These are phyloP conservation scores for Diarsia rubi DNA, from an alignment of 2,888 invertebrate genomes.

Conservation along the genomic window DNA sequence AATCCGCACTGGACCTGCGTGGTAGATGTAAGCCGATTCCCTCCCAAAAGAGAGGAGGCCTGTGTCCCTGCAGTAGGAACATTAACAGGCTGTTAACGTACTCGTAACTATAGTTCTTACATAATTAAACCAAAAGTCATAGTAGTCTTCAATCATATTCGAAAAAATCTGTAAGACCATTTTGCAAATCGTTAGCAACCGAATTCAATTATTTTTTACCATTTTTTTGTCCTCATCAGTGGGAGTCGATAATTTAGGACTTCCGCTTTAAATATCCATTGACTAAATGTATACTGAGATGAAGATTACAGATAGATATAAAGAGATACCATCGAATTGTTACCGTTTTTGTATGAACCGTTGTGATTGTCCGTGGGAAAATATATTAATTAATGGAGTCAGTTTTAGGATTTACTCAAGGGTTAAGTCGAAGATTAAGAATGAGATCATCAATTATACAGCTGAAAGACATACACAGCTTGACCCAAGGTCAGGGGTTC, in stretches of 20 bases:
- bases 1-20: too few relatives aligned
- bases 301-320: slow-evolving; percentile 6
- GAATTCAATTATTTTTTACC: slow-evolving; percentile 12
- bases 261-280: slow-evolving; percentile 33
- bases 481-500: not conserved
- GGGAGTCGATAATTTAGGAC: slow-evolving; percentile 32
- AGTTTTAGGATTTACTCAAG: slow-evolving; percentile 5
- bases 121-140: too few relatives aligned
- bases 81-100: too few relatives aligned
- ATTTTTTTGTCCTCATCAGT: slow-evolving; percentile 13
- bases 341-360: slow-evolving; percentile 59
- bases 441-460: not conserved
- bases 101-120: too few relatives aligned
- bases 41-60: too few relatives aligned
- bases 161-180: not conserved
- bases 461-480: not conserved
- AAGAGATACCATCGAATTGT: slow-evolving; percentile 28
- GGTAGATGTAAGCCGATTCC: too few relatives aligned
- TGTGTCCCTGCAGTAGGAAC: too few relatives aligned
- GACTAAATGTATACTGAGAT: slow-evolving; percentile 9
- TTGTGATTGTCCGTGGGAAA: slow-evolving; percentile 37
- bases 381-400: slow-evolving; percentile 24
- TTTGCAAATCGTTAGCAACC: slow-evolving; percentile 9
- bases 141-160: not conserved
- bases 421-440: too few relatives aligned